Evolutionary conservation across 2,113 vertebrate species (phyloP), one percentile per base, ranked within the genome.

Genomic region (Hystrix cristata): DNA sequence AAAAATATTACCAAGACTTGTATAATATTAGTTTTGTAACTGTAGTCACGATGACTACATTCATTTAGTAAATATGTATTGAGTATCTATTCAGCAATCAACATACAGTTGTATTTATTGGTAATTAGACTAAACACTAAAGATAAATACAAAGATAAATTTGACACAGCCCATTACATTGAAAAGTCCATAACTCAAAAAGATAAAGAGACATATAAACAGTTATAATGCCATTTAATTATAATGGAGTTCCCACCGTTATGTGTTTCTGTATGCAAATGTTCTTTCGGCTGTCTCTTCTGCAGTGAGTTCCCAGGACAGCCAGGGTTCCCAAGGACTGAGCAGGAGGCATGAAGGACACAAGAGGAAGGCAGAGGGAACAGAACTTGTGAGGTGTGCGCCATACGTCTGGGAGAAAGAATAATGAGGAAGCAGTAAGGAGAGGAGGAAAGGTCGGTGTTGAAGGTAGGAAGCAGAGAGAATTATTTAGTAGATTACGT

Each of bases 121-220:
- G 14, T 57, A 51, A 93, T 51, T 81, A 62, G 18, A 29, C 13
- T 87, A 60, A 85, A 65, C 3, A 48, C 14, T 27, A 51, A 93
- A 96, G 21, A 84, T 14, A 59, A 21, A 90, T 13, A 53, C 13
- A 94, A 91, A 90, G 46, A 46, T 51, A 80, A 93, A 84, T 46
- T 81, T 87, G 43, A 29, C n/a, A 65, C 0, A 48, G 71, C 15
- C 11, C 55, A 87, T 82, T 34, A 79, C 53, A 29, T 95, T n/a
- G 67, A 48, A 78, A 64, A 65, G 14, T 10, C 48, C 48, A 43
- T 21, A 80, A 71, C 64, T 15, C 27, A 43, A 62, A 82, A 79
- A 10, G 23, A 4, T 55, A 90, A 82, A 83, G 8, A 69, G 25
- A 43, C 38, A 83, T 25, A 38, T 29, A 57, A n/a, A 65, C 6